Percentiles rank a stretch among this genome's conserved stretches.
These are phyloP conservation scores for Anabacerthia variegaticeps DNA, from an alignment of 2,797 vertebrate genomes.

Conservation along the genomic window DNA sequence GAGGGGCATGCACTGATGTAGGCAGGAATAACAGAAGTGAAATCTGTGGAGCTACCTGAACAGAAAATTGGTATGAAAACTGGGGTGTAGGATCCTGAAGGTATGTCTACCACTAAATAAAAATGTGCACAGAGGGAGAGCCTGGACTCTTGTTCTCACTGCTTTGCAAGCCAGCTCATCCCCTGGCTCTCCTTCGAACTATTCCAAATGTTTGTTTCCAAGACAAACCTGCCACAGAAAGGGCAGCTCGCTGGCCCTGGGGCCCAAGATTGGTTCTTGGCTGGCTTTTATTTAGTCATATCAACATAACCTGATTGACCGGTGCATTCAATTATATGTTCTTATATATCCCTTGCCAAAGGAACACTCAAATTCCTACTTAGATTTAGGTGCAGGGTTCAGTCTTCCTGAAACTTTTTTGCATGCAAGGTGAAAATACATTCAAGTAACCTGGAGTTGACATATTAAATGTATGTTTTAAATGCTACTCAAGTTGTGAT, in stretches of 20 bases:
- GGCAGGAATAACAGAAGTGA: not conserved
- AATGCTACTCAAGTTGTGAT: not conserved
- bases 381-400: not conserved
- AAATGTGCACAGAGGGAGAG: not conserved
- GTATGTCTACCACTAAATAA: not conserved
- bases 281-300: not conserved
- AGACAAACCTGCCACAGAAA: slow-evolving; percentile 21
- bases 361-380: not conserved
- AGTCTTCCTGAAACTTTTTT: not conserved
- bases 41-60: not conserved
- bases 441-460: not conserved
- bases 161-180: not conserved
- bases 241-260: not conserved
- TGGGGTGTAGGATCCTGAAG: not conserved
- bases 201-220: slow-evolving; percentile 52
- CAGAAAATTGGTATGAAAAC: not conserved
- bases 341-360: not conserved
- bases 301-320: slow-evolving; percentile 6
- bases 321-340: not conserved
- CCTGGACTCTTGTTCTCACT: rapidly evolving
- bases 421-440: not conserved
- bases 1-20: not conserved
- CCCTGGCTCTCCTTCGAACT: not conserved
- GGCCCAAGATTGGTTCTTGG: not conserved
- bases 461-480: not conserved